These are phyloP conservation scores for Fringilla coelebs DNA, from an alignment of 2,797 vertebrate species.

Conservation along the genomic window DNA sequence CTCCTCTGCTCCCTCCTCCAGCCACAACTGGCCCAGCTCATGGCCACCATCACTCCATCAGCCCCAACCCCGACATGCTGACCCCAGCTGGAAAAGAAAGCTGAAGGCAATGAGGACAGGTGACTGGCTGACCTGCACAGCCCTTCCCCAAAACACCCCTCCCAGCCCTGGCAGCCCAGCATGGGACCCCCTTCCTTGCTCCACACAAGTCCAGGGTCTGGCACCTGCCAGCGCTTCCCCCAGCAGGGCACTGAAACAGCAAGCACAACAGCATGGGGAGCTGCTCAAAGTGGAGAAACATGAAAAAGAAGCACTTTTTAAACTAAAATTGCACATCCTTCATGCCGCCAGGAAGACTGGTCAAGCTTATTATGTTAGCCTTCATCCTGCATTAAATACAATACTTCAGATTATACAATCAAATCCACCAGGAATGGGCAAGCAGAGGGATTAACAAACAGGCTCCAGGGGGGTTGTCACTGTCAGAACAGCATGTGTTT, in stretches of 20 bases:
- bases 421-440: conserved; percentile 40
- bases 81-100: background rate
- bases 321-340: conserved; percentile 33
- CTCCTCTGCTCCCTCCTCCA: background rate
- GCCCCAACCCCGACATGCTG: rapidly evolving
- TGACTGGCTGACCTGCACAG: background rate
- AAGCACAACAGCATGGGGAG: background rate
- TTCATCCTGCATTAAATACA: conserved; percentile 53
- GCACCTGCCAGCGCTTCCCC: rapidly evolving
- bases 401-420: conserved; percentile 51
- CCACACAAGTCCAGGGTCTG: rapidly evolving
- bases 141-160: background rate
- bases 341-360: conserved; percentile 8
- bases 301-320: background rate
- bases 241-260: background rate
- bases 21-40: rapidly evolving
- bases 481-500: conserved; percentile 18
- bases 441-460: conserved; percentile 56
- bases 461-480: conserved; percentile 42
- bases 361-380: conserved; percentile 49
- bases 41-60: background rate
- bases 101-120: background rate
- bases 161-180: background rate
- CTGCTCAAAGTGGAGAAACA: background rate
- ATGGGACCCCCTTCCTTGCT: rapidly evolving